These are phyloP conservation scores for Galagoides demidoff DNA, from an alignment of 2,797 vertebrate genomes.

Conservation along the genomic window DNA sequence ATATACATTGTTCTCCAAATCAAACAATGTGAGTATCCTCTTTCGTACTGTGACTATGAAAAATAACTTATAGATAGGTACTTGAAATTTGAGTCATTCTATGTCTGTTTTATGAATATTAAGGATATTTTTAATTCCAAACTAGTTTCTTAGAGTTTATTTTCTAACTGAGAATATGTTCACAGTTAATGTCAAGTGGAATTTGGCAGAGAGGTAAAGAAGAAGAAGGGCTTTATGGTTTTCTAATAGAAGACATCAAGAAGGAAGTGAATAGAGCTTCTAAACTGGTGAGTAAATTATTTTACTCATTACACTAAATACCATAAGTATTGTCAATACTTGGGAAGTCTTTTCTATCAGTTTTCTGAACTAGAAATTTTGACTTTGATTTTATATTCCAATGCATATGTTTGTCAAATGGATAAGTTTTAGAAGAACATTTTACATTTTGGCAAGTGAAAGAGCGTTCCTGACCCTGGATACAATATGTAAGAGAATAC, in stretches of 20 bases:
- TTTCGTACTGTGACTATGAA: constrained; percentile 32
- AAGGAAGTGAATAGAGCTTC: constrained; percentile 92
- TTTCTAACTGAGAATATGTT: constrained; percentile 79
- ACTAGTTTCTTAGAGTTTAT: constrained; percentile 57
- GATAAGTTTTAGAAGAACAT: constrained; percentile 25
- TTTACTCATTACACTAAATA: constrained; percentile 26
- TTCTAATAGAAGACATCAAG: constrained; percentile 94
- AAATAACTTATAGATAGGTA: not conserved
- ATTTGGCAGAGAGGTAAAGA: constrained; percentile 96
- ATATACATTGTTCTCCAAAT: constrained; percentile 35
- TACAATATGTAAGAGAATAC: not conserved
- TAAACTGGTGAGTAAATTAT: constrained; percentile 90
- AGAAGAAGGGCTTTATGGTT: constrained; percentile 94
- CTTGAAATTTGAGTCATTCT: constrained; percentile 48
- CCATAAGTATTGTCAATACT: constrained; percentile 10
- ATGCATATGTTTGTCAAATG: constrained; percentile 42
- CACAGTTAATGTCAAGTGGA: constrained; percentile 96
- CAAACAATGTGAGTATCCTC: not conserved
- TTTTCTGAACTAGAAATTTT: constrained; percentile 48
- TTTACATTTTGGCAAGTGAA: constrained; percentile 46
- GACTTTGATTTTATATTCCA: constrained; percentile 37
- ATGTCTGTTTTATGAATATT: not conserved
- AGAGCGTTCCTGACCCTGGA: not conserved
- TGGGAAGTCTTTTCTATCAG: not conserved
- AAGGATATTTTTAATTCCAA: not conserved